A percentile compares a stretch with the other conserved stretches of the same genome.
These are phyloP conservation scores for Pygocentrus nattereri DNA, from an alignment of 2,797 vertebrate genomes.

Conservation along the genomic window DNA sequence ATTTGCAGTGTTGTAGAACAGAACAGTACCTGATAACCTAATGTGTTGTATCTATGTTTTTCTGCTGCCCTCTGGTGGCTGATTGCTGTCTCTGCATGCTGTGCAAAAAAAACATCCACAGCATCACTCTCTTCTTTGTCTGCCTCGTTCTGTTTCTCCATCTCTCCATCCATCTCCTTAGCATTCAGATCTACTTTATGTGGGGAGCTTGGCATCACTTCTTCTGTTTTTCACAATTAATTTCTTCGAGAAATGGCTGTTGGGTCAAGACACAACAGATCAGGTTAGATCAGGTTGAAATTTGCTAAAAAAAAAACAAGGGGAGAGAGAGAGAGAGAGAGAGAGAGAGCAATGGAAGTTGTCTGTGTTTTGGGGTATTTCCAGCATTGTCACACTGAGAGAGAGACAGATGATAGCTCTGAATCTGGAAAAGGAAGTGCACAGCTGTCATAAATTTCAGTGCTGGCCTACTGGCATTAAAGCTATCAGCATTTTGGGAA, in stretches of 20 bases:
- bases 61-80: conserved; percentile 73
- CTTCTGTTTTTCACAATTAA: conserved; percentile 46
- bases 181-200: conserved; percentile 61
- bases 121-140: conserved; percentile 57
- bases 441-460: neutral
- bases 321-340: neutral
- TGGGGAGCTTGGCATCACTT: conserved; percentile 43
- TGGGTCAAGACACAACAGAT: conserved; percentile 25
- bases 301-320: neutral
- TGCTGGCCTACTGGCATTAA: neutral
- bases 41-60: conserved; percentile 68
- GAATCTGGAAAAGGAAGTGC: neutral
- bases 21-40: conserved; percentile 68
- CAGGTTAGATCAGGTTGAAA: neutral
- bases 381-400: neutral
- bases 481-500: neutral
- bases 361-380: neutral
- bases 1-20: neutral
- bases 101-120: conserved; percentile 38
- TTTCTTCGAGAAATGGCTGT: conserved; percentile 65
- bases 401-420: neutral
- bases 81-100: conserved; percentile 60
- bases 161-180: conserved; percentile 38
- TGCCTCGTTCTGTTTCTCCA: conserved; percentile 56
- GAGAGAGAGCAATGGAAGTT: too few species aligned